Base-by-base conservation (phyloP, 2,797 vertebrate genomes). In the Bucorvus abyssinicus region DNA sequence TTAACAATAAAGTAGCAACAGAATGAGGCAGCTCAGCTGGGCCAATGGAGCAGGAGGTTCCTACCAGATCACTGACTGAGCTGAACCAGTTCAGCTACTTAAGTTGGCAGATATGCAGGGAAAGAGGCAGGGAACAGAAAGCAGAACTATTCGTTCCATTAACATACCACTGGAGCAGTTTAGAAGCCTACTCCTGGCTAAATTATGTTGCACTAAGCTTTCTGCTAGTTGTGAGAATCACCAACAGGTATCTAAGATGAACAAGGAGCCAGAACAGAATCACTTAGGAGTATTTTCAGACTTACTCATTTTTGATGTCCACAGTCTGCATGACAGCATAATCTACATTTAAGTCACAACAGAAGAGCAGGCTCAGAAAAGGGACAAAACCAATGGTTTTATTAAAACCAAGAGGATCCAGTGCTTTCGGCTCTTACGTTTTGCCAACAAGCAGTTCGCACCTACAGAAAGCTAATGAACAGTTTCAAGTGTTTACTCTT, bases 401-500 rank as follows among this genome's bases (percentile, higher is more conserved):
- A 97, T 90, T 96, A 89, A 93, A 94, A 96, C 90, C 88, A 93
- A 21, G 88, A 83, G n/a, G 23, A 96, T 29, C 65, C 85, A 77
- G 56, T 42, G 65, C 87, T 89, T 93, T 93, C 89, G 90, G 73
- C 82, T 79, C 69, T 90, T 87, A 65, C 40, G 36, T 75, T 90
- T 75, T 92, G 89, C 94, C 73, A 87, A 40, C 52, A 89, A 93
- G 82, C 83, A 91, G 94, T 91, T 56, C 4, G 24, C 61, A 93
- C 42, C 52, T 49, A 94, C 8, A 91, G 64, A 95, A 91, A 93
- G 59, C 84, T 96, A 89, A 96, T 20, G 23, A 96, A 97, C 71
- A 3, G 89, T 93, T 96, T 92, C 70, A 97, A 95, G 42, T 75
- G 94, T 97, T 94, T 95, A 93, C 93, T 93, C 67, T 96, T 97